These are phyloP conservation scores for human (Homo sapiens) DNA, from an alignment of 2,113 vertebrate species.

Conservation along the genomic window DNA sequence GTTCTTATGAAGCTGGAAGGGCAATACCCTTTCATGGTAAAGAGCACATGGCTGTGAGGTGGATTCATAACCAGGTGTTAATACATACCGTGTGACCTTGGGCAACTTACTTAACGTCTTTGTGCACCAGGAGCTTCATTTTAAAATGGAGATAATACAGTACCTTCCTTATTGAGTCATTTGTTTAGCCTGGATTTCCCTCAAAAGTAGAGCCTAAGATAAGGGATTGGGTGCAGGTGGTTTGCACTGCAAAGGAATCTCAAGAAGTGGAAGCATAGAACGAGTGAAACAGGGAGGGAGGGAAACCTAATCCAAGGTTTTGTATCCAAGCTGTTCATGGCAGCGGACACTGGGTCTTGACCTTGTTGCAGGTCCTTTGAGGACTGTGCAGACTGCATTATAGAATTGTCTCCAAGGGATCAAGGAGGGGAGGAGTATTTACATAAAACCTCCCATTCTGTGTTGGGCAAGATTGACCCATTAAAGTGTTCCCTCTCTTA, in stretches of 20 bases:
- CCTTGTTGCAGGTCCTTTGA: background rate
- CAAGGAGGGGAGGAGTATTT: background rate
- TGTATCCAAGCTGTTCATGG: background rate
- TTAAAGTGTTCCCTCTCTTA: background rate
- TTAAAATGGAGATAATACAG: background rate
- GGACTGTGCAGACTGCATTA: background rate
- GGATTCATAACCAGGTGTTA: background rate
- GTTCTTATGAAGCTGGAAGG: background rate
- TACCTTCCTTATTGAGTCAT: background rate
- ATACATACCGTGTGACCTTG: background rate
- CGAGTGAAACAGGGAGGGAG: background rate
- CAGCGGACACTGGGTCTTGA: accelerated
- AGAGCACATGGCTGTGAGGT: background rate
- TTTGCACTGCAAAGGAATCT: background rate
- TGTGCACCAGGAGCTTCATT: background rate
- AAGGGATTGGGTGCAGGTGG: background rate
- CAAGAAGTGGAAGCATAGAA: accelerated
- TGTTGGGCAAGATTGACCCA: background rate
- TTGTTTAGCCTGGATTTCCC: background rate
- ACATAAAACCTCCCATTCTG: accelerated
- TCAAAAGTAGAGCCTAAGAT: background rate
- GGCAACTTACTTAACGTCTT: background rate
- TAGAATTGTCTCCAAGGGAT: background rate
- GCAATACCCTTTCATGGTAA: accelerated
- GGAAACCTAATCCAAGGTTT: background rate